Conservation (phyloP, 2,113 vertebrate species). For the Salvelinus namaycush region DNA sequence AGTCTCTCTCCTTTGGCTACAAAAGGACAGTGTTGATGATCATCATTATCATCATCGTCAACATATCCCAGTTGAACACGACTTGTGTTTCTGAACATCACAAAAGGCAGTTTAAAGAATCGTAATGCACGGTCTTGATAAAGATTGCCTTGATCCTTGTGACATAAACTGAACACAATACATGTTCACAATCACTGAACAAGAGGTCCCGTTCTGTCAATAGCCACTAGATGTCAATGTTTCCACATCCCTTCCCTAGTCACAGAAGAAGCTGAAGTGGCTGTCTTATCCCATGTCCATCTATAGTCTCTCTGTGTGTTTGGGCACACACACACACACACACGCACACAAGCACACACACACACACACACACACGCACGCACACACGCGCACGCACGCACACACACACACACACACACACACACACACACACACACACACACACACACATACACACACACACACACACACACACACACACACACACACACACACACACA, state of each 20-base stretch:
- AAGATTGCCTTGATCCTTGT: neutral
- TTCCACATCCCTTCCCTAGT: conserved; percentile 21
- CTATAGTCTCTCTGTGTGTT: neutral
- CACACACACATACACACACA: neutral
- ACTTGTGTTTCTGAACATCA: conserved; percentile 10
- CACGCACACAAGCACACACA: neutral
- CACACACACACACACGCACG: too few relatives aligned
- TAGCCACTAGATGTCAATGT: conserved; percentile 60
- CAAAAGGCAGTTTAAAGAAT: conserved; percentile 21
- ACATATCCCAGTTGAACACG: conserved; percentile 2
- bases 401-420: neutral
- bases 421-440: neutral
- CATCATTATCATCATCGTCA: neutral
- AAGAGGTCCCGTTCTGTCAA: conserved; percentile 35
- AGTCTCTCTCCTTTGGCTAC: too few relatives aligned
- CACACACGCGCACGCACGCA: neutral
- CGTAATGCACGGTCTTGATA: neutral
- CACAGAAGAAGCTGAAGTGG: neutral
- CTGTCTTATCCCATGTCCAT: neutral
- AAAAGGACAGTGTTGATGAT: too few relatives aligned
- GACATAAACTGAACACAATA: neutral
- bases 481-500: neutral
- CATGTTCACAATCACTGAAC: neutral
- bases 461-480: neutral
- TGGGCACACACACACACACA: neutral